These are phyloP conservation scores for Pristis pectinata DNA, from an alignment of 2,797 vertebrate genomes.

Conservation along the genomic window DNA sequence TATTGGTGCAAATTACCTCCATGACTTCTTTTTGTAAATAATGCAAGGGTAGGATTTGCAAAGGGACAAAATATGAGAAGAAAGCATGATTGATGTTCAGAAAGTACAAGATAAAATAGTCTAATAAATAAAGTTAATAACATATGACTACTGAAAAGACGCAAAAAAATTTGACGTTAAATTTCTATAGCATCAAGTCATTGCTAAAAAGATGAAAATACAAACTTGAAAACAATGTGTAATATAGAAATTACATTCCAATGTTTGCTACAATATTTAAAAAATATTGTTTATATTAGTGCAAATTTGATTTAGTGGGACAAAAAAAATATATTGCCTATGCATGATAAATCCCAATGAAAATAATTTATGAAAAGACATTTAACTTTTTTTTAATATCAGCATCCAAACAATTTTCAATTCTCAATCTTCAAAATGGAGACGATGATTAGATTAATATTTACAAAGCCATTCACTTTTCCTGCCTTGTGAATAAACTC, in stretches of 20 bases:
- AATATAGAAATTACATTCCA: background rate
- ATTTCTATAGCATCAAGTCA: background rate
- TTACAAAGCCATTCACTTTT: background rate
- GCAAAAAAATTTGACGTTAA: background rate
- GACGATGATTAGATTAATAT: background rate
- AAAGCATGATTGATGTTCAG: background rate
- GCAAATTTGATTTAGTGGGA: background rate
- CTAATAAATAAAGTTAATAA: background rate
- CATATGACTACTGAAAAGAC: background rate
- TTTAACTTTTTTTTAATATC: background rate
- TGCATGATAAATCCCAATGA: background rate
- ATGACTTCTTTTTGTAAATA: background rate
- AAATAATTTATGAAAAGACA: background rate
- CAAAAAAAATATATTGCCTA: background rate
- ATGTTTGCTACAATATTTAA: background rate
- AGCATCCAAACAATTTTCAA: background rate
- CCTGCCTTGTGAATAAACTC: background rate
- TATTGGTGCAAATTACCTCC: background rate
- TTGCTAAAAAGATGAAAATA: background rate
- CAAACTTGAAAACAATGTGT: background rate
- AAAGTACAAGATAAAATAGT: background rate
- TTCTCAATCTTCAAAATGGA: background rate
- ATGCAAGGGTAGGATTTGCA: background rate
- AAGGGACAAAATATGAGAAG: background rate
- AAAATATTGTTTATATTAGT: background rate